These are phyloP conservation scores for Phymanthus crucifer DNA, from an alignment of 92 coral and sea anemone genomes.

Conservation along the genomic window DNA sequence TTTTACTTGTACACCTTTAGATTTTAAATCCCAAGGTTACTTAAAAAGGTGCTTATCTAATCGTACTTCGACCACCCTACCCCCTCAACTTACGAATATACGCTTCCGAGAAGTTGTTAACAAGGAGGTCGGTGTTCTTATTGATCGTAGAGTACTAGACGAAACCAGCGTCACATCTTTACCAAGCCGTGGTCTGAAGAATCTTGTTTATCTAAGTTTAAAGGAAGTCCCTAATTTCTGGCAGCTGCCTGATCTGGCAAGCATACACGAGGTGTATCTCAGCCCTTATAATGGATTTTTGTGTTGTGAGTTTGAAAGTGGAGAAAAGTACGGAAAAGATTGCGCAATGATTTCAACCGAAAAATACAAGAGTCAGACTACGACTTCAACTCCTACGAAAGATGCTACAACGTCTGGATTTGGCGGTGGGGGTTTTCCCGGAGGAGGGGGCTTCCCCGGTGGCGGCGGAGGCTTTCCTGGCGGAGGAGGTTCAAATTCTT, in stretches of 20 bases:
- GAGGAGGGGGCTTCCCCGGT: slow-evolving; percentile 28
- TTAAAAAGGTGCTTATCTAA: too few relatives aligned
- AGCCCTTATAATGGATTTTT: slow-evolving; percentile 79
- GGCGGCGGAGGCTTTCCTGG: slow-evolving; percentile 11
- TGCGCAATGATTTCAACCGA: neutral
- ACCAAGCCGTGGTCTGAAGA: slow-evolving; percentile 69
- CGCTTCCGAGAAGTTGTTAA: neutral
- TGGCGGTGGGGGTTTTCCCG: neutral
- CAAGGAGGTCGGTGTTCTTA: slow-evolving; percentile 1
- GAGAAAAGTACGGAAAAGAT: slow-evolving; percentile 19
- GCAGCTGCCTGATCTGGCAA: slow-evolving; percentile 61
- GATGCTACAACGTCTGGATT: neutral
- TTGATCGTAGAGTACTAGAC: slow-evolving; percentile 55
- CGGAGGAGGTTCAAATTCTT: neutral
- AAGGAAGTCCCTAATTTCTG: slow-evolving; percentile 60
- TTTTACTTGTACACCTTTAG: too few relatives aligned
- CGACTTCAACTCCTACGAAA: slow-evolving; percentile 18
- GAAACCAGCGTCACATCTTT: slow-evolving; percentile 70
- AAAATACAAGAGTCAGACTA: neutral
- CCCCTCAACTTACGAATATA: neutral
- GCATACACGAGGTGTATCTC: slow-evolving; percentile 58
- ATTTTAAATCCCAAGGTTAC: too few relatives aligned
- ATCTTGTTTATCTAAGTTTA: slow-evolving; percentile 52
- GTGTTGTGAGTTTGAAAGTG: slow-evolving; percentile 71
- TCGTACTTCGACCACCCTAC: too few relatives aligned